Evolutionary conservation across 1,140 invertebrate genomes (phyloP).

Genomic region (Drosophila parabipectinata): DNA sequence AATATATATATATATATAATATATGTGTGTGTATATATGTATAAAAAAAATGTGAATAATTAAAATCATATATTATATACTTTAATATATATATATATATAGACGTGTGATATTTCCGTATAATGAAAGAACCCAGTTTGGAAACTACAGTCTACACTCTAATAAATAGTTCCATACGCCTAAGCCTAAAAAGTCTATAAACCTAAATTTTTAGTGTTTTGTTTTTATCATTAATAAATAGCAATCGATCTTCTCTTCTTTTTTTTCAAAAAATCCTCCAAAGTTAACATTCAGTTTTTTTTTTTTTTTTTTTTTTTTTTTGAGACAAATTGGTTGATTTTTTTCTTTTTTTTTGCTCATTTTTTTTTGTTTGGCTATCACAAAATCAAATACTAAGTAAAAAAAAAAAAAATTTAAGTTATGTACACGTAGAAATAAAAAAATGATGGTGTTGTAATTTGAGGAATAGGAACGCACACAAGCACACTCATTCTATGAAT

Average conservation of each 20-base stretch:
- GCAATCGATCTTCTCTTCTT: constrained; percentile 35
- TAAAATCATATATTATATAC: not conserved
- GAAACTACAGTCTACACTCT: constrained; percentile 31
- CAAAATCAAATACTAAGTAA: constrained; percentile 78
- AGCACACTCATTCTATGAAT: not conserved
- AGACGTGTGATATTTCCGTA: constrained; percentile 24
- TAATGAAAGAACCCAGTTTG: constrained; percentile 37
- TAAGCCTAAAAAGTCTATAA: constrained; percentile 21
- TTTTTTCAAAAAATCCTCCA: constrained; percentile 7
- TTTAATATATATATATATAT: constrained; percentile 1
- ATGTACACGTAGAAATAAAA: constrained; percentile 17
- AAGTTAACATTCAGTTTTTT: constrained; percentile 15
- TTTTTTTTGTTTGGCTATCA: constrained; percentile 55
- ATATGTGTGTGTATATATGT: not conserved
- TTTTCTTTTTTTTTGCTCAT: not conserved
- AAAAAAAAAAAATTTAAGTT: constrained; percentile 19
- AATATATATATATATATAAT: not conserved
- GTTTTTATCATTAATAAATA: constrained; percentile 67
- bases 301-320: constrained; percentile 12
- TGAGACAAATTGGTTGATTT: constrained; percentile 30
- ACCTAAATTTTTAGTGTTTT: constrained; percentile 10
- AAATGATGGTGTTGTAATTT: not conserved
- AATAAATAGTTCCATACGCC: constrained; percentile 39
- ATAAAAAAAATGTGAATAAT: constrained; percentile 8
- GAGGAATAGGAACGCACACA: constrained; percentile 11